Percentiles rank a stretch among this genome's conserved stretches.
These are phyloP conservation scores for Mizuhopecten yessoensis DNA, from an alignment of 1,140 invertebrate species.

Conservation along the genomic window DNA sequence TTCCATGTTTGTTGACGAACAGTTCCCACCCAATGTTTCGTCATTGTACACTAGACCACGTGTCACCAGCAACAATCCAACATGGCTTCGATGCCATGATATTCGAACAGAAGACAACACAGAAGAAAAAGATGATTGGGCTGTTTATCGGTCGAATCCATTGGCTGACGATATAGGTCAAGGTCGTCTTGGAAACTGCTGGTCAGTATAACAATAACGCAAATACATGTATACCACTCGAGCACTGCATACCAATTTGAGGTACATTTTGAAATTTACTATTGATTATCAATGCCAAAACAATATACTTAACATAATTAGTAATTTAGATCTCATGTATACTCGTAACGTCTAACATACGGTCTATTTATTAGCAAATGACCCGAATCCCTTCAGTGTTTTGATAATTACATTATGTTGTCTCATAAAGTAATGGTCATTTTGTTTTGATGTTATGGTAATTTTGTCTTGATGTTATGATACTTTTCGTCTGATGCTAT, in stretches of 20 bases:
- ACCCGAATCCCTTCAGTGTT: too few relatives aligned
- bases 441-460: too few relatives aligned
- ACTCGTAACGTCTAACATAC: too few relatives aligned
- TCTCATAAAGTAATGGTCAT: too few relatives aligned
- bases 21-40: conserved; percentile 93
- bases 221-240: too few relatives aligned
- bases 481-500: neutral
- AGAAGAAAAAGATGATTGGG: conserved; percentile 89
- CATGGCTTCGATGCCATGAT: conserved; percentile 93
- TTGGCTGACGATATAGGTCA: conserved; percentile 97
- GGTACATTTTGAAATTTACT: too few relatives aligned
- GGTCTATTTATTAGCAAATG: too few relatives aligned
- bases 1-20: conserved; percentile 95
- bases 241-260: too few relatives aligned
- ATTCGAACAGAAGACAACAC: conserved; percentile 87
- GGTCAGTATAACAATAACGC: conserved; percentile 86
- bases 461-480: neutral
- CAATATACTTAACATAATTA: too few relatives aligned
- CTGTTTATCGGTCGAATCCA: conserved; percentile 90
- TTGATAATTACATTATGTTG: too few relatives aligned
- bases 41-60: conserved; percentile 87
- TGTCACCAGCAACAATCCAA: conserved; percentile 84
- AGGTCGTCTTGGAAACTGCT: conserved; percentile 97
- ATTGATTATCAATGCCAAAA: too few relatives aligned
- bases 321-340: too few relatives aligned